A percentile compares a stretch with the other conserved stretches of the same genome.
Evolutionary conservation across 2,888 invertebrate genomes (phyloP).

Genomic region (Psylliodes chrysocephalus): DNA sequence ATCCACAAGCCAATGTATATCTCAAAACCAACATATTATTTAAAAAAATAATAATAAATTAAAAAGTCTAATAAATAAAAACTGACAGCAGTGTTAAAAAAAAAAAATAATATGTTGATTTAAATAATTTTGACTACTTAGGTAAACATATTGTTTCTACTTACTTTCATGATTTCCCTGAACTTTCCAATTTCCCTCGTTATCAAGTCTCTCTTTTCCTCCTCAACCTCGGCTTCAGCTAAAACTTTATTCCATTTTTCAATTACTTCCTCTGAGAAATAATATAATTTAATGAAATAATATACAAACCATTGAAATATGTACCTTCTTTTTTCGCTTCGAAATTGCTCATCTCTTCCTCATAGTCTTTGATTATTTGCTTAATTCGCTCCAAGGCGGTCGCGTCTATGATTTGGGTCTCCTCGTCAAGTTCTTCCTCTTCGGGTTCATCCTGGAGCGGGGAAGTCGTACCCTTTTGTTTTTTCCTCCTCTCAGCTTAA

Average conservation of each 20-base stretch:
- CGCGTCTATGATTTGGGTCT: conserved; percentile 78
- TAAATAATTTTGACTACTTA: background rate
- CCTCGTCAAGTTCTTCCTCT: conserved; percentile 77
- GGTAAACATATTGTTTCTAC: conserved; percentile 46
- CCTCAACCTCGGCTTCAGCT: conserved; percentile 91
- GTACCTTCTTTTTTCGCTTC: conserved; percentile 72
- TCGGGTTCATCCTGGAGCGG: conserved; percentile 70
- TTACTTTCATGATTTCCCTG: conserved; percentile 96
- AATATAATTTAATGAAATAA: conserved; percentile 17
- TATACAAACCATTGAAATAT: conserved; percentile 11
- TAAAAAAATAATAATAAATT: conserved; percentile 11
- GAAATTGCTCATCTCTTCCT: conserved; percentile 78
- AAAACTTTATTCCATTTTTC: conserved; percentile 75
- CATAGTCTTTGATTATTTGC: conserved; percentile 85
- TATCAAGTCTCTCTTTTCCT: conserved; percentile 95
- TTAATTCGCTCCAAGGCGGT: conserved; percentile 81
- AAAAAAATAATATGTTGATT: conserved; percentile 19
- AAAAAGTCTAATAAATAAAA: background rate
- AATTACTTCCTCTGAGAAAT: conserved; percentile 71
- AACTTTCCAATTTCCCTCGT: conserved; percentile 98
- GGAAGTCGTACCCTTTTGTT: conserved; percentile 70
- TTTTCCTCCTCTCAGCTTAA: conserved; percentile 70
- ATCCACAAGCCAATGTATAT: conserved; percentile 29
- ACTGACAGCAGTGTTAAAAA: background rate
- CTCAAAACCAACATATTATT: conserved; percentile 33